These are phyloP conservation scores for Clepsis dumicolana DNA, from an alignment of 2,888 invertebrate species.

Conservation along the genomic window DNA sequence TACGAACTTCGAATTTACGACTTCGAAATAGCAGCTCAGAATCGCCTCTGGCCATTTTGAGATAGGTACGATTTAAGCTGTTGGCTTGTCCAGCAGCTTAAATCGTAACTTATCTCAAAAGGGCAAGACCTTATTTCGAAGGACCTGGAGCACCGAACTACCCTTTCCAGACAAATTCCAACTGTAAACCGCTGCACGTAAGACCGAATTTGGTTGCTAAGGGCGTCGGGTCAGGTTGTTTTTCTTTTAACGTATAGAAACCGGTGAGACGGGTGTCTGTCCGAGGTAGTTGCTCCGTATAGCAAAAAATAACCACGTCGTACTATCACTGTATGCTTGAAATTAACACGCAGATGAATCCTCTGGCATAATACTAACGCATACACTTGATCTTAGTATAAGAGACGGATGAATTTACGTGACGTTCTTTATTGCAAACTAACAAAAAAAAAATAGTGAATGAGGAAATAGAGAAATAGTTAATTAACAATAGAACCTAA, in stretches of 20 bases:
- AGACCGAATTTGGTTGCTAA: slow-evolving; percentile 46
- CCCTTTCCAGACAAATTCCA: slow-evolving; percentile 1
- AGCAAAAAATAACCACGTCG: slow-evolving; percentile 67
- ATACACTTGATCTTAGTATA: too few species aligned
- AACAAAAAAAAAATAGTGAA: too few species aligned
- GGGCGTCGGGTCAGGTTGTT: slow-evolving; percentile 49
- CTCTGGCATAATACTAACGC: too few species aligned
- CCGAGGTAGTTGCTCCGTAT: slow-evolving; percentile 66
- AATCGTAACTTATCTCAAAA: slow-evolving; percentile 11
- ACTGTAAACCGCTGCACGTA: slow-evolving; percentile 36
- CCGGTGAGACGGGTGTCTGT: slow-evolving; percentile 78
- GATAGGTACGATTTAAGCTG: too few species aligned
- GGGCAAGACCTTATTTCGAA: neutral
- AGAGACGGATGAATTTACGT: too few species aligned
- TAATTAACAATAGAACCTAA: too few species aligned
- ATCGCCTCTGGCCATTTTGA: slow-evolving; percentile 49
- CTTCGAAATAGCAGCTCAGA: too few species aligned
- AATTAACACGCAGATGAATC: too few species aligned
- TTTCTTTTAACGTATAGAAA: slow-evolving; percentile 51
- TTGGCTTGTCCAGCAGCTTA: neutral
- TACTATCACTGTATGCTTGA: too few species aligned
- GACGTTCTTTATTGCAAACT: too few species aligned
- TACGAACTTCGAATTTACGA: too few species aligned
- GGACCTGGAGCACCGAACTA: neutral
- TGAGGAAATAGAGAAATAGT: too few species aligned